These are phyloP conservation scores for Ptilodon capucinus DNA, from an alignment of 2,888 invertebrate species.

Conservation along the genomic window DNA sequence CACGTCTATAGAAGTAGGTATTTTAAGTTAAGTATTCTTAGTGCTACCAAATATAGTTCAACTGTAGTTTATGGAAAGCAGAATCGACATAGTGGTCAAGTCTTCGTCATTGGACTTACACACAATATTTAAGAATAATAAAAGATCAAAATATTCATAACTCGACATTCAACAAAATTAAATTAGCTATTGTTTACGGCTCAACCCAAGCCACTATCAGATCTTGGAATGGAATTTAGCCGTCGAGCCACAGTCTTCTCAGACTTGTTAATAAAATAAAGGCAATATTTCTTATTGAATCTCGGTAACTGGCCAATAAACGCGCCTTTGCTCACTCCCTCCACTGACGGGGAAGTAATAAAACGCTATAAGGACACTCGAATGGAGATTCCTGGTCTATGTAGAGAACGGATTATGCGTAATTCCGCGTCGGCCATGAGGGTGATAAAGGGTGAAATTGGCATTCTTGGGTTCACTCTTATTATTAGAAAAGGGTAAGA, in stretches of 20 bases:
- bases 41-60: too few relatives aligned
- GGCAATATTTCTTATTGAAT: conserved; percentile 64
- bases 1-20: too few relatives aligned
- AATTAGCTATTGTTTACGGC: neutral
- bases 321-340: conserved; percentile 37
- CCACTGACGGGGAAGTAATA: conserved; percentile 53
- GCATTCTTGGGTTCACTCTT: conserved; percentile 7
- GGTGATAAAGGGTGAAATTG: conserved; percentile 12
- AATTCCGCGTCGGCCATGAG: conserved; percentile 25
- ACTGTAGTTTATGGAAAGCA: too few relatives aligned
- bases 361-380: conserved; percentile 40
- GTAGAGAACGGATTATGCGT: conserved; percentile 37
- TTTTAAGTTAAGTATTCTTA: too few relatives aligned
- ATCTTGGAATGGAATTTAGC: conserved; percentile 3
- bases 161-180: too few relatives aligned
- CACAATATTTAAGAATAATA: too few relatives aligned
- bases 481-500: neutral
- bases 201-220: conserved; percentile 1
- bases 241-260: conserved; percentile 6
- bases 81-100: too few relatives aligned
- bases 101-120: too few relatives aligned
- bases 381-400: conserved; percentile 48
- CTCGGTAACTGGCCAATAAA: conserved; percentile 65
- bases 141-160: neutral
- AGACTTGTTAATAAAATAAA: conserved; percentile 30